Evolutionary conservation across 1,140 invertebrate species (phyloP).

Genomic region (Epicauta chinensis): DNA sequence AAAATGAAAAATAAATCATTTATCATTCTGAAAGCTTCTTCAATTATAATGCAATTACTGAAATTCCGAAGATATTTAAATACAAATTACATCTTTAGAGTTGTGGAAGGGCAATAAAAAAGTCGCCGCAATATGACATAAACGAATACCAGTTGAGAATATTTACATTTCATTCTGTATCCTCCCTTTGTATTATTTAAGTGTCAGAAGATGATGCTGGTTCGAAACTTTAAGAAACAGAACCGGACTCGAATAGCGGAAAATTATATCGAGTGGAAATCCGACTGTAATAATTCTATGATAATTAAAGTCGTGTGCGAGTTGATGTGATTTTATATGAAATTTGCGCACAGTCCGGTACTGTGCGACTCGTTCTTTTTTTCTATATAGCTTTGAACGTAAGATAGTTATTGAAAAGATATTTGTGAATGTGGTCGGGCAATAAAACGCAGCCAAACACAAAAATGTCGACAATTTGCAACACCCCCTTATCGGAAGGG

Average conservation of each 20-base stretch:
- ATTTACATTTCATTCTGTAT: conserved; percentile 16
- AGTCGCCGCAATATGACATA: conserved; percentile 17
- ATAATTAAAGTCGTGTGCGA: no score
- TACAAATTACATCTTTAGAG: conserved; percentile 23
- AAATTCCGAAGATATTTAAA: conserved; percentile 23
- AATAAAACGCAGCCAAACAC: conserved; percentile 28
- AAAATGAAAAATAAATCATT: neutral
- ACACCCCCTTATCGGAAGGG: conserved; percentile 20
- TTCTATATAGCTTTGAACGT: neutral
- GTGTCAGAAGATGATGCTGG: neutral
- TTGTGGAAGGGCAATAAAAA: conserved; percentile 12
- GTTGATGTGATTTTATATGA: no score
- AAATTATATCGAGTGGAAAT: no score
- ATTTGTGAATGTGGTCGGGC: conserved; percentile 21
- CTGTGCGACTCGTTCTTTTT: conserved; percentile 5
- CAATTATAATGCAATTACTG: conserved; percentile 28
- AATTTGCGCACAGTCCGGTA: no score
- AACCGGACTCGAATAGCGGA: neutral
- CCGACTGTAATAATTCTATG: no score
- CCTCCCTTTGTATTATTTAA: conserved; percentile 8
- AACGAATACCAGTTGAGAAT: conserved; percentile 15
- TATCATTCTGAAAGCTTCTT: conserved; percentile 14
- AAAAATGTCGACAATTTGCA: conserved; percentile 26
- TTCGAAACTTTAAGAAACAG: neutral
- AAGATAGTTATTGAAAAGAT: conserved; percentile 21